Conservation (phyloP, 2,113 vertebrate genomes). For the Hydropotes inermis region DNA sequence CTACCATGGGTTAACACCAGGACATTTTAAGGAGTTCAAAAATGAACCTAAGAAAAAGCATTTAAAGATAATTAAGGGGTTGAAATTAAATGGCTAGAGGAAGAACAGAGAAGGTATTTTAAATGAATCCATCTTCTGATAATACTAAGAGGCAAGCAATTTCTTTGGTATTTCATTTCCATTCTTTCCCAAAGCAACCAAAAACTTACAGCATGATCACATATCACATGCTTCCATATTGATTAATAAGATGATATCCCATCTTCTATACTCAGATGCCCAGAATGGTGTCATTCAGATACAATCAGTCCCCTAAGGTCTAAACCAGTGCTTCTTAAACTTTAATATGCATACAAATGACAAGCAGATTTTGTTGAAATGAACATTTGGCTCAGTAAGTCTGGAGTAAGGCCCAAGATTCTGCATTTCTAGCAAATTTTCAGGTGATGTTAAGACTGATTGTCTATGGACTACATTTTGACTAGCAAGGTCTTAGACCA, state of each 20-base stretch:
- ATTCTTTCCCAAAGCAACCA: conserved; percentile 55
- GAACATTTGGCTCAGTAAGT: neutral
- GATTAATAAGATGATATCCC: conserved; percentile 59
- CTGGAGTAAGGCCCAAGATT: neutral
- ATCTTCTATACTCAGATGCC: conserved; percentile 44
- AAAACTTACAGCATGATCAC: conserved; percentile 48
- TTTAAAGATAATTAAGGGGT: neutral
- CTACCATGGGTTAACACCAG: neutral
- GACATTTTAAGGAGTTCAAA: neutral
- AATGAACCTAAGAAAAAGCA: neutral
- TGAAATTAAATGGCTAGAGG: neutral
- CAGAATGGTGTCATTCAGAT: conserved; percentile 1
- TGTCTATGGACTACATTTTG: neutral
- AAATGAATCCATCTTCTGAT: neutral
- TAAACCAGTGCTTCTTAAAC: neutral
- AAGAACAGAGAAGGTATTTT: neutral
- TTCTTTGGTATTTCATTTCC: conserved; percentile 16
- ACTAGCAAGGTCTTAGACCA: neutral
- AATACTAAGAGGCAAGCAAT: neutral
- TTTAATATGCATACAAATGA: neutral
- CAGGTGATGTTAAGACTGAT: neutral
- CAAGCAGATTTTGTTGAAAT: neutral
- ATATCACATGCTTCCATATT: conserved; percentile 56
- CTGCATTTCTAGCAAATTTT: neutral
- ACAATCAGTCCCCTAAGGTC: neutral